Conservation (phyloP, 2,888 invertebrate species). For the Catocala nupta region DNA sequence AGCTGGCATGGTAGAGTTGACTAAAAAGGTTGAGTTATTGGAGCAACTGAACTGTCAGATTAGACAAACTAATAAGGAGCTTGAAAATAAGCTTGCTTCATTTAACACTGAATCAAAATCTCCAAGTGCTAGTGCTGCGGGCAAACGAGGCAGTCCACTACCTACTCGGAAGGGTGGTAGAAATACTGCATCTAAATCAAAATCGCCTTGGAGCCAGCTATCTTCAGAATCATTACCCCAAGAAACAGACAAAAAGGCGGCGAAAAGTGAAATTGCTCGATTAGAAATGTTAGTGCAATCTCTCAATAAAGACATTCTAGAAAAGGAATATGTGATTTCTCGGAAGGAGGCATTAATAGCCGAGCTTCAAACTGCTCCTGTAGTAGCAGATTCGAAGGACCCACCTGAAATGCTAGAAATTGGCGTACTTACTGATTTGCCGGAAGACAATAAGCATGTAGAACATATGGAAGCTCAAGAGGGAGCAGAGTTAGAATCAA, state of each 20-base stretch:
- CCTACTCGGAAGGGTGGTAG: conserved; percentile 77
- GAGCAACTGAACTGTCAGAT: conserved; percentile 85
- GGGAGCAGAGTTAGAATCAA: conserved; percentile 30
- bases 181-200: conserved; percentile 74
- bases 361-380: conserved; percentile 61
- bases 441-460: conserved; percentile 33
- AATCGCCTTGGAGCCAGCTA: conserved; percentile 82
- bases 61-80: conserved; percentile 83
- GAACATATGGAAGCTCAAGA: conserved; percentile 29
- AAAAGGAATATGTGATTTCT: conserved; percentile 77
- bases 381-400: conserved; percentile 45
- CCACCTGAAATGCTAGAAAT: conserved; percentile 59
- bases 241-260: conserved; percentile 75
- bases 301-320: conserved; percentile 81
- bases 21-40: conserved; percentile 84
- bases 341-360: conserved; percentile 81
- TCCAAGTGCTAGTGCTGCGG: conserved; percentile 59
- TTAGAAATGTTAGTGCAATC: conserved; percentile 78
- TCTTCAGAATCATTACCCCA: conserved; percentile 73
- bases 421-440: conserved; percentile 63
- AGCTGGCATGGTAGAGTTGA: conserved; percentile 75
- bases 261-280: conserved; percentile 71
- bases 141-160: conserved; percentile 77
- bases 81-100: conserved; percentile 82
- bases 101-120: conserved; percentile 68